These are phyloP conservation scores for Lagopus muta DNA, from an alignment of 2,113 vertebrate genomes.

Conservation along the genomic window DNA sequence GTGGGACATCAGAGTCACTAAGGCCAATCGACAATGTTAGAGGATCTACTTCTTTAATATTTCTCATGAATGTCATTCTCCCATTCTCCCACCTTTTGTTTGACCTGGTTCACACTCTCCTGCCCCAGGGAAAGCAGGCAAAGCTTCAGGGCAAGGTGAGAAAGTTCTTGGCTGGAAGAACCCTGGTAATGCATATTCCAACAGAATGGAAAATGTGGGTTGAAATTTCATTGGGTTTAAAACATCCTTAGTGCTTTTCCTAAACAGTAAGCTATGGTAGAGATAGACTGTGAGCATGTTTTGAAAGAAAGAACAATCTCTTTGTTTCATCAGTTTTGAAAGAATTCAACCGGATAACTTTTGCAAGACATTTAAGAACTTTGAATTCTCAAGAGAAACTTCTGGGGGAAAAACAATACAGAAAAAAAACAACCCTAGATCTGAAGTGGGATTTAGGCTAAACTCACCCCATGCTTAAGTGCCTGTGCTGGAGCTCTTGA, in stretches of 20 bases:
- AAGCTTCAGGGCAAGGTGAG: not conserved
- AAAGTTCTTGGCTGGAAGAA: not conserved
- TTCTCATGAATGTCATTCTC: not conserved
- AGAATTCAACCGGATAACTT: not conserved
- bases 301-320: not conserved
- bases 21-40: not conserved
- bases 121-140: not conserved
- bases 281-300: not conserved
- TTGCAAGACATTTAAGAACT: not conserved
- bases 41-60: not conserved
- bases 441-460: not conserved
- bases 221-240: constrained; percentile 27
- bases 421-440: fast-evolving
- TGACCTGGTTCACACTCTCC: not conserved
- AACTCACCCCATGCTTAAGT: not conserved
- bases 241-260: not conserved
- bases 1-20: not conserved
- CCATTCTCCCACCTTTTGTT: not conserved
- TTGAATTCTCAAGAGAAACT: not conserved
- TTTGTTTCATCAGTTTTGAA: not conserved
- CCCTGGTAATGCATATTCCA: not conserved
- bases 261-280: not conserved
- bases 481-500: not conserved
- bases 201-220: not conserved
- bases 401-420: not conserved